Evolutionary conservation across 2,888 invertebrate species (phyloP).

Genomic region (Epinotia ramella): DNA sequence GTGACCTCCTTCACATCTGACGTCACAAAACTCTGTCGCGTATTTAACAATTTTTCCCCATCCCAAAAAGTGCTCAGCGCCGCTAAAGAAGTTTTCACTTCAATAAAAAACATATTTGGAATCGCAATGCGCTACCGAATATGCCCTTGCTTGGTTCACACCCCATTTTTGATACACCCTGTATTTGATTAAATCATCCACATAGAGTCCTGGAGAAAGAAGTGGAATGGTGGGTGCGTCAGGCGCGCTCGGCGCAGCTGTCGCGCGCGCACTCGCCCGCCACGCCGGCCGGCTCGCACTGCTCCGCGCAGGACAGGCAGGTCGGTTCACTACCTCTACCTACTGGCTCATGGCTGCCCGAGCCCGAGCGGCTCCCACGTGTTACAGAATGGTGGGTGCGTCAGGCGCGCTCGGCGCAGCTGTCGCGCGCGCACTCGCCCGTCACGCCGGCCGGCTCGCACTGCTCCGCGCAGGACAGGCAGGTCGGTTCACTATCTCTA

Average conservation of each 20-base stretch:
- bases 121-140: too few relatives aligned
- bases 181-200: too few relatives aligned
- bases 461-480: constrained; percentile 62
- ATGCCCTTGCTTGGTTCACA: too few relatives aligned
- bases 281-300: constrained; percentile 61
- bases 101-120: too few relatives aligned
- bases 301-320: constrained; percentile 66
- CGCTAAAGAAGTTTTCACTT: too few relatives aligned
- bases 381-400: constrained; percentile 79
- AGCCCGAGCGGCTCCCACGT: too few relatives aligned
- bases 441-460: constrained; percentile 63
- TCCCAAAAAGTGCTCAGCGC: too few relatives aligned
- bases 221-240: constrained; percentile 75
- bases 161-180: too few relatives aligned
- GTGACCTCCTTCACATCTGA: too few relatives aligned
- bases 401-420: constrained; percentile 66
- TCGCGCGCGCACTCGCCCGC: constrained; percentile 78
- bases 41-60: too few relatives aligned
- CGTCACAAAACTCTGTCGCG: too few relatives aligned
- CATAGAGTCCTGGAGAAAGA: constrained; percentile 75
- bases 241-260: constrained; percentile 66
- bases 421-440: constrained; percentile 78
- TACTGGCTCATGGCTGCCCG: too few relatives aligned
- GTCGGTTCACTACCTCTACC: constrained; percentile 61
- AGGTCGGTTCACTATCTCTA: constrained; percentile 60